Base-by-base conservation (phyloP, 2,113 vertebrate genomes). In the Ceuthmochares aereus region DNA sequence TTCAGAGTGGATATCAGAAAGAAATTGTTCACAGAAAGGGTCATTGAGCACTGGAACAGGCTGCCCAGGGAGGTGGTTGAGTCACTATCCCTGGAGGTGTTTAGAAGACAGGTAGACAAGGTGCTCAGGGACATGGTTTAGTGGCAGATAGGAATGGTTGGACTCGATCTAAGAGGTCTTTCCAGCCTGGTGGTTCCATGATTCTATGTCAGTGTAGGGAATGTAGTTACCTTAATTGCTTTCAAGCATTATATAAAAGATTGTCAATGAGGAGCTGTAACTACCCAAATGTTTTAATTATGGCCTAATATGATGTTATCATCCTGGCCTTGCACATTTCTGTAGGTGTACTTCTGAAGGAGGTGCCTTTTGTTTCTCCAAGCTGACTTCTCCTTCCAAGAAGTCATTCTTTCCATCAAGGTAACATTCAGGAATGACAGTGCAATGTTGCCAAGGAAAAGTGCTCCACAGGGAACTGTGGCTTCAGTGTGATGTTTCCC, bases 341-440 rank as follows among this genome's bases (percentile, higher is more conserved):
- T 43, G 86, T 70, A 90, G 68, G 95, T 69, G 55, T 81, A 47
- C 59, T 90, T 90, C 89, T 93, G 92, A 91, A 94, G 90, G 84
- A 92, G 86, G 88, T 63, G 67, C 81, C 51, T 94, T 94, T 89
- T 91, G 77, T 89, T 89, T 86, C 59, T 93, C 64, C 67, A 84
- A 47, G 80, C 45, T 78, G 74, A 79, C 8, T 23, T 47, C 45
- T 83, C 18, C 76, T 93, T 42, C 73, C 1, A 5, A 84, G 66
- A 90, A 88, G 68, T 63, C 9, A 1, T 87, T 92, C 75, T 89
- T 23, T 85, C 40, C 72, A 64, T 85, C 87, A 83, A 86, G 87
- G 85, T 91, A 94, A 95, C 84, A 88, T 80, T 95, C 79, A 63
- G 78, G 68, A 90, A 66, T 83, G 84, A 89, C 52, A 84, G 59